phyloP scores from a whole-genome alignment of 2,797 vertebrate genomes.

The Carapus acus region DNA sequence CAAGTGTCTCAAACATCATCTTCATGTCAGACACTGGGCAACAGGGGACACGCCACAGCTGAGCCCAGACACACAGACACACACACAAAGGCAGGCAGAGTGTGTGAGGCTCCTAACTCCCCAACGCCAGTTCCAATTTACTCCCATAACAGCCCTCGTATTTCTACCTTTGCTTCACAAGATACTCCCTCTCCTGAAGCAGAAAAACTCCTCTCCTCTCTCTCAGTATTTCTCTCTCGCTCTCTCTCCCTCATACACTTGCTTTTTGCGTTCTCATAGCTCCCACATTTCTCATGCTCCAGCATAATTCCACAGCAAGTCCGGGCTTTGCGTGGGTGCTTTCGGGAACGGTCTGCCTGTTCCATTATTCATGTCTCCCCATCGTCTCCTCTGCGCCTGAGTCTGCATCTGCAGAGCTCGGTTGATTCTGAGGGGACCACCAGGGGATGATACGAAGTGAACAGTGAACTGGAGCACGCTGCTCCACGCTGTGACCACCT shows the following conservation, averaged over 20 bases:
- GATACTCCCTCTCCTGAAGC: slow-evolving; percentile 59
- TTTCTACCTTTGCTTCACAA: slow-evolving; percentile 64
- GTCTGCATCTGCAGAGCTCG: slow-evolving; percentile 45
- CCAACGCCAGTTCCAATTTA: slow-evolving; percentile 72
- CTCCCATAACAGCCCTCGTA: slow-evolving; percentile 64
- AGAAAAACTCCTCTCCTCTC: slow-evolving; percentile 61
- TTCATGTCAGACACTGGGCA: slow-evolving; percentile 22
- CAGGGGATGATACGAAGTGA: slow-evolving; percentile 30
- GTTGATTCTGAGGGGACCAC: slow-evolving; percentile 44
- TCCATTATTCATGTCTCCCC: slow-evolving; percentile 68
- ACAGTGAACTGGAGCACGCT: slow-evolving; percentile 18
- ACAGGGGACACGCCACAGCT: slow-evolving; percentile 21
- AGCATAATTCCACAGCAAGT: slow-evolving; percentile 63
- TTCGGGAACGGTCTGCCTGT: slow-evolving; percentile 64
- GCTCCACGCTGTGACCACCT: too few relatives aligned
- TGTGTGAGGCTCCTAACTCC: background rate
- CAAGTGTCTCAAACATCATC: slow-evolving; percentile 14
- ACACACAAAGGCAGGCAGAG: too few relatives aligned
- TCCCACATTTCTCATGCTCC: slow-evolving; percentile 55
- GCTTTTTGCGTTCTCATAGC: slow-evolving; percentile 14
- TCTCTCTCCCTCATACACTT: background rate
- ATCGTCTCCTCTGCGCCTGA: slow-evolving; percentile 54
- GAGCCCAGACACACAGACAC: slow-evolving; percentile 3
- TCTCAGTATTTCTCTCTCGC: slow-evolving; percentile 39
- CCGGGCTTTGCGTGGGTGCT: slow-evolving; percentile 60